Percentiles rank a stretch among this genome's conserved stretches.
Conservation (phyloP, 2,797 vertebrate genomes). For the Malacoraja senta region DNA sequence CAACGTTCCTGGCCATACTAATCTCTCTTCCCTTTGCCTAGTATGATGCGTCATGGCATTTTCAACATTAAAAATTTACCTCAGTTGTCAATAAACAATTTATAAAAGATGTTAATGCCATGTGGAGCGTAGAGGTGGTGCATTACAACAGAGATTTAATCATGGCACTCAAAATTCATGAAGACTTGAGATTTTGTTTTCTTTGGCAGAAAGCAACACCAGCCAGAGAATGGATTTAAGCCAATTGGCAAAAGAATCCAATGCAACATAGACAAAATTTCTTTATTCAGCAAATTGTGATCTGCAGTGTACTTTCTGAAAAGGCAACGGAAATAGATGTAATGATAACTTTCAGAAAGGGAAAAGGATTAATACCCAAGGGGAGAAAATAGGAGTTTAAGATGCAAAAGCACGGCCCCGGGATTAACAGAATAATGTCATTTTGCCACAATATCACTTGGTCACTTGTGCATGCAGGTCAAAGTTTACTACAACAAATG, state of each 20-base stretch:
- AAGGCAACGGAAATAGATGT: neutral
- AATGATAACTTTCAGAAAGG: neutral
- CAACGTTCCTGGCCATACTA: neutral
- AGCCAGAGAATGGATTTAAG: neutral
- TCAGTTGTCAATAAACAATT: too few species aligned
- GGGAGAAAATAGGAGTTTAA: neutral
- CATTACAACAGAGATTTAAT: neutral
- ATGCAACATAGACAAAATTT: neutral
- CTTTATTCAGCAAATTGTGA: neutral
- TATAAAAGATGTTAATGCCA: too few species aligned
- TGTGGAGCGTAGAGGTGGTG: neutral
- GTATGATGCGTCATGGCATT: neutral
- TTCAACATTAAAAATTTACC: neutral
- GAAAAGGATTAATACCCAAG: neutral
- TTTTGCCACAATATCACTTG: neutral
- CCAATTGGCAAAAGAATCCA: neutral
- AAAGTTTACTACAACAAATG: neutral
- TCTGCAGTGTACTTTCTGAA: neutral
- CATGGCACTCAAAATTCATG: neutral
- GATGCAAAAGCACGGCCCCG: neutral
- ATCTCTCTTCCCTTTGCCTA: neutral
- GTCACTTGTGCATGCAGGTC: neutral
- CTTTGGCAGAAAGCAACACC: neutral
- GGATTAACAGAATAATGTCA: neutral
- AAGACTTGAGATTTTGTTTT: neutral